Evolutionary conservation across 2,113 vertebrate species (phyloP), one percentile per base, ranked within the genome.

Genomic region (Crotalus viridis): DNA sequence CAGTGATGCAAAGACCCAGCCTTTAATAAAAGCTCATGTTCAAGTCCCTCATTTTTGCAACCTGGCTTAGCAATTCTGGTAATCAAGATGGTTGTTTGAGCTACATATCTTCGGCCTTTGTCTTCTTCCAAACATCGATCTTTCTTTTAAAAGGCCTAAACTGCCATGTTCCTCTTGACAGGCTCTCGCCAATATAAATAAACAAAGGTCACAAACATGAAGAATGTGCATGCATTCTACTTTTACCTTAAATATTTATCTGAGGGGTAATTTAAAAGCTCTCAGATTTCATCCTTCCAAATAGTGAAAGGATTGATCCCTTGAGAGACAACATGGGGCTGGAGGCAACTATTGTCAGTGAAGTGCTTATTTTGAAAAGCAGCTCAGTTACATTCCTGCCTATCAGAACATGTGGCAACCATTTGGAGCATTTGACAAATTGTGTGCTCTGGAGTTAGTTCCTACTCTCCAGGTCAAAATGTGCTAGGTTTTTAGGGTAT

Each of bases 131-230:
- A 94, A 59, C 22, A 91, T 90, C 0, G 22, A 4, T 26, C 5
- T 54, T 54, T 61, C 12, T 10, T 85, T 48, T 39, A 0, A 51
- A 85, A 87, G 81, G 81, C 7, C 64, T 28, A 26, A 0, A 3
- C 90, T 93, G 86, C 93, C 85, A 92, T 19, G 22, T 24, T 39
- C 90, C 5, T 52, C 81, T 51, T 43, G 57, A 86, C 39, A 48
- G 91, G 57, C 81, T 59, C 81, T 91, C 94, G 6, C 17, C 10
- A 8, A 95, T 33, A 85, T 69, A 91, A 95, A 93, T 51, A 59
- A 95, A 92, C 15, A 92, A 52, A 10, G 24, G 17, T 74, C 69
- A 61, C 54, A 91, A 93, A 89, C 85, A 88, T 2, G 90, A 93
- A 92, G 81, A 88, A 3, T 87, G 3, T 56, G 15, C 4, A 43